Base-by-base conservation (phyloP, 2,797 vertebrate species). In the Tapirus indicus region DNA sequence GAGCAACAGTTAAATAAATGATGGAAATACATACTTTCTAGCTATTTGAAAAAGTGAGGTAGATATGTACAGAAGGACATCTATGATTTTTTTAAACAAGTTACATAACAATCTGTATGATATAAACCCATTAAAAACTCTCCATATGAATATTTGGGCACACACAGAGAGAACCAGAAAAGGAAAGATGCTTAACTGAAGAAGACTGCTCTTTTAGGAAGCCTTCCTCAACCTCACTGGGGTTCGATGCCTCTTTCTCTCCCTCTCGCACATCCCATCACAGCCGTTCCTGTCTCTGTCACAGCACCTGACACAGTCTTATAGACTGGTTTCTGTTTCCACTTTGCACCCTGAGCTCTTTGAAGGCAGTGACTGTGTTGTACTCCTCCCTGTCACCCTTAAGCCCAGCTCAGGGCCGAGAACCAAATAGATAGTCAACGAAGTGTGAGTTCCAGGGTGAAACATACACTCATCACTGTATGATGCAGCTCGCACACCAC, bases 311-410 rank as follows among this genome's bases (percentile, higher is more conserved):
- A 17, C 20, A 41, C 11, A 17, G 29, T 20, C 21, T 56, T 56
- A 32, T 20, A 74, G 25, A 38, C 7, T 35, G 64, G 41, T 56
- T 91, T 80, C 62, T 38, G 13, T 62, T 84, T 56, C 25, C 0
- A 29, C 27, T 69, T 47, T 38, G 44, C n/a, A 21, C 56, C 44
- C 66, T 38, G 54, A 14, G 29, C 38, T 84, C 44, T 68, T 35
- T 32, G 71, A 49, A 69, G 75, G 35, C 8, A 69, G 44, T 41
- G 68, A 16, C 32, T 11, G 41, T 5, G 1, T 21, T 2, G 0
- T 56, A 14, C 12, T 44, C 21, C 6, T n/a, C 5, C 8, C 21
- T 35, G 8, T 17, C 14, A 23, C 14, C 7, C 47, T 38, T 0
- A 0, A 64, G 66, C 32, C 38, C 38, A 79, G 75, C n/a, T 91